Percentiles rank a stretch among this genome's conserved stretches.
Evolutionary conservation across 2,888 invertebrate genomes (phyloP).

Genomic region (Hemaris fuciformis): DNA sequence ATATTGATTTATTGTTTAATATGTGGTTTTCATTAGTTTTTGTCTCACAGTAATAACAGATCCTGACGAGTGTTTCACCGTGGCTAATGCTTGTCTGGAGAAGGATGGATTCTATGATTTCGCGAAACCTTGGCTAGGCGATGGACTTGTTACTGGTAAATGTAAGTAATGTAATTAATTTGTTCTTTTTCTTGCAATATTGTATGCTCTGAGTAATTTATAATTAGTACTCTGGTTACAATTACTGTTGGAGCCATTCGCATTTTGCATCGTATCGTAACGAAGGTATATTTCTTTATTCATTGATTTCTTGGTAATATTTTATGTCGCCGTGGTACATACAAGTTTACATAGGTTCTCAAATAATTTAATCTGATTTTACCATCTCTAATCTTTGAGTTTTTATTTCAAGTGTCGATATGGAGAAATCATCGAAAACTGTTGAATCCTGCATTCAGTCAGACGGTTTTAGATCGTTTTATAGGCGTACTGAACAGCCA

Average conservation of each 20-base stretch:
- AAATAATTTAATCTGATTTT: too few relatives aligned
- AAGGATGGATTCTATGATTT: constrained; percentile 66
- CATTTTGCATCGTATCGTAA: too few relatives aligned
- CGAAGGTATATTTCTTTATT: too few relatives aligned
- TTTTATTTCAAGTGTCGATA: constrained; percentile 37
- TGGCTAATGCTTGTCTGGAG: constrained; percentile 59
- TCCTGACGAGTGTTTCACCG: constrained; percentile 60
- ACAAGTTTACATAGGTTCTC: too few relatives aligned
- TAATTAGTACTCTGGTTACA: too few relatives aligned
- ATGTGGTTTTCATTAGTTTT: background rate
- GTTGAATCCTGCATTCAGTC: constrained; percentile 57
- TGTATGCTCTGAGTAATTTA: too few relatives aligned
- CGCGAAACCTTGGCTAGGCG: constrained; percentile 66
- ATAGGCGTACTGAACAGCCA: constrained; percentile 54
- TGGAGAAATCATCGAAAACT: constrained; percentile 59
- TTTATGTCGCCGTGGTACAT: too few relatives aligned
- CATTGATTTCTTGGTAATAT: too few relatives aligned
- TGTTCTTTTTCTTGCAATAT: too few relatives aligned
- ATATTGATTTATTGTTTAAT: background rate
- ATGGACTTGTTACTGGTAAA: constrained; percentile 62
- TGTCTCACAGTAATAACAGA: constrained; percentile 56
- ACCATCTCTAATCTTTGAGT: background rate
- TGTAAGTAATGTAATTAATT: too few relatives aligned
- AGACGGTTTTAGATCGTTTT: constrained; percentile 48
- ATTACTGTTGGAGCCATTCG: too few relatives aligned